These are phyloP conservation scores for Sterna hirundo DNA, from an alignment of 2,113 vertebrate genomes.

Conservation along the genomic window DNA sequence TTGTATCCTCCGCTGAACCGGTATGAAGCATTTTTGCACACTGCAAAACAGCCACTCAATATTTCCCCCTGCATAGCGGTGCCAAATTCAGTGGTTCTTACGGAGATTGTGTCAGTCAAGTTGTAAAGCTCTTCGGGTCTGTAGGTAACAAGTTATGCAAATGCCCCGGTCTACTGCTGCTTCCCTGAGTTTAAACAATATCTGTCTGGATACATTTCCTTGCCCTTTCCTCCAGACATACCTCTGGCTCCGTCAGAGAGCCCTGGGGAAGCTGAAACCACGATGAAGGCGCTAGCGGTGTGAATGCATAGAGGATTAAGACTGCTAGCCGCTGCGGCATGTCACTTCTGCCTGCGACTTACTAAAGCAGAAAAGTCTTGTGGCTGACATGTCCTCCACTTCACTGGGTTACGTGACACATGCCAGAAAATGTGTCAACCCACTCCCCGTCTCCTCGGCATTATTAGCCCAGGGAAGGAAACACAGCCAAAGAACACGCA, in stretches of 20 bases:
- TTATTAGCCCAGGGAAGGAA: slow-evolving; percentile 56
- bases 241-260: not conserved
- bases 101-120: not conserved
- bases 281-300: not conserved
- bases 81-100: not conserved
- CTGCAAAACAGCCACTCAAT: not conserved
- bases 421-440: slow-evolving; percentile 58
- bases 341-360: not conserved
- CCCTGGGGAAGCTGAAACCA: not conserved
- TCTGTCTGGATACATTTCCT: not conserved
- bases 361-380: slow-evolving; percentile 53
- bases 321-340: not conserved
- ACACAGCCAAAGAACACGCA: slow-evolving; percentile 32
- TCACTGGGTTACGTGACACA: slow-evolving; percentile 48
- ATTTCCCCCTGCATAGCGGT: not conserved
- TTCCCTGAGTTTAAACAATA: not conserved
- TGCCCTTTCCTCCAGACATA: not conserved
- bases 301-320: not conserved
- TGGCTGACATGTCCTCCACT: slow-evolving; percentile 42
- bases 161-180: not conserved
- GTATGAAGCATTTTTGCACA: not conserved
- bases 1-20: not conserved
- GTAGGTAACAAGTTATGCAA: not conserved
- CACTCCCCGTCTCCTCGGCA: slow-evolving; percentile 29
- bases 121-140: not conserved